Evolutionary conservation across 2,888 invertebrate genomes (phyloP).

Genomic region (Dioctria rufipes): DNA sequence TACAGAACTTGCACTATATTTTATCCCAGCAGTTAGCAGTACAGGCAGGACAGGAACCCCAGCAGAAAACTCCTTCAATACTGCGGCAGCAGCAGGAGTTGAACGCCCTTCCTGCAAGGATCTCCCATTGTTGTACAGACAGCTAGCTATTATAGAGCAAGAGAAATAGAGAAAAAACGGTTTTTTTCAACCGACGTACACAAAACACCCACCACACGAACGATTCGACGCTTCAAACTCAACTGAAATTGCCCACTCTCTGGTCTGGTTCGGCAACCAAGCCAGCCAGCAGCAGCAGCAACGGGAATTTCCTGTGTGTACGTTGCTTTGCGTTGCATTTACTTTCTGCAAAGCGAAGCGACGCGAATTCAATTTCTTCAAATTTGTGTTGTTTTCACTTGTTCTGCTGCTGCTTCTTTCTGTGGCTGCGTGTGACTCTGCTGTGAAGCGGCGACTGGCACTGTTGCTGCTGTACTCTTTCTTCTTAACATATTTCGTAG

Average conservation of each 20-base stretch:
- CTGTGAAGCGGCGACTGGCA: background rate
- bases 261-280: background rate
- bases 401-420: no score
- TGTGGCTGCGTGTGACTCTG: background rate
- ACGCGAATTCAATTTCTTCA: background rate
- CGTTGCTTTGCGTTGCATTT: background rate
- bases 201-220: background rate
- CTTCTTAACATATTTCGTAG: background rate
- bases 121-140: constrained; percentile 44
- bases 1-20: constrained; percentile 3
- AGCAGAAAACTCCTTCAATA: constrained; percentile 12
- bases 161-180: constrained; percentile 27
- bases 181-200: constrained; percentile 10
- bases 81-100: constrained; percentile 35
- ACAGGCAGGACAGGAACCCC: background rate
- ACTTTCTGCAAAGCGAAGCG: background rate
- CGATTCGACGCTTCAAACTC: constrained; percentile 35
- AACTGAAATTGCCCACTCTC: constrained; percentile 19
- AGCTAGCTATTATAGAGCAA: background rate
- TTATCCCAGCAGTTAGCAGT: constrained; percentile 6
- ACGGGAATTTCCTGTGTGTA: constrained; percentile 18
- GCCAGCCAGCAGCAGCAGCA: background rate
- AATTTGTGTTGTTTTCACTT: constrained; percentile 8
- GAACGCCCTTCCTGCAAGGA: constrained; percentile 52
- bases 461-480: background rate